These are phyloP conservation scores for Lasioglossum villosulum DNA, from an alignment of 2,888 invertebrate species.

Conservation along the genomic window DNA sequence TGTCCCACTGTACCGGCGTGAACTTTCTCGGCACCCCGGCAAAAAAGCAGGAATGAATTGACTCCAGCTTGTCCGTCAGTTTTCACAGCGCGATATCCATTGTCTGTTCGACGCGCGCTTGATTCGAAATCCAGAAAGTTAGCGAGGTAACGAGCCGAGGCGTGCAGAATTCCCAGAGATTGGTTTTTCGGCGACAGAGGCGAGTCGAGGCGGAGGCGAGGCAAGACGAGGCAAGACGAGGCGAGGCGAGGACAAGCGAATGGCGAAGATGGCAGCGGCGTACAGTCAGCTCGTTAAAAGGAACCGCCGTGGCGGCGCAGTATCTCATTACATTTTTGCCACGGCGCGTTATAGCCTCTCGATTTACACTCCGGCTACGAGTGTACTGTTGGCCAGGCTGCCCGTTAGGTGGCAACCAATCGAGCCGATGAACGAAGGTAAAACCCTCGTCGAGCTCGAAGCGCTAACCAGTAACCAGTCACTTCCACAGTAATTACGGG, in stretches of 20 bases:
- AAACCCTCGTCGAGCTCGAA: constrained; percentile 55
- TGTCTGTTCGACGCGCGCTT: not conserved
- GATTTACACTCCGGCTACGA: constrained; percentile 71
- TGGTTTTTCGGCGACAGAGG: constrained; percentile 58
- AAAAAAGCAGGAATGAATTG: not conserved
- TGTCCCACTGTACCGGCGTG: not conserved
- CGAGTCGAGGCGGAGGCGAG: constrained; percentile 37
- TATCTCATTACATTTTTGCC: constrained; percentile 75
- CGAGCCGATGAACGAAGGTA: constrained; percentile 71
- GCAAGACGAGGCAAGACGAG: not conserved
- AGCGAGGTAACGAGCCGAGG: not conserved
- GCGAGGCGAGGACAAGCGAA: constrained; percentile 40
- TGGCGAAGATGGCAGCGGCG: constrained; percentile 24
- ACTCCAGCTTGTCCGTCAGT: not conserved
- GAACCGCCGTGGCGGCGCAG: constrained; percentile 62
- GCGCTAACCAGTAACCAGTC: constrained; percentile 76
- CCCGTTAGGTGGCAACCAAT: constrained; percentile 73
- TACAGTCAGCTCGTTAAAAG: constrained; percentile 66
- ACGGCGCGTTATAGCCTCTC: constrained; percentile 75
- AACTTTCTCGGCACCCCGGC: not conserved
- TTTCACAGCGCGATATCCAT: not conserved
- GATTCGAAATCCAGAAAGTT: not conserved
- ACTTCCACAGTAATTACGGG: constrained; percentile 79
- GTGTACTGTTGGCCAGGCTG: constrained; percentile 26
- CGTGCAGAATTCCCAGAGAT: constrained; percentile 51